Evolutionary conservation across 2,113 vertebrate genomes (phyloP).

Genomic region (Pterocles gutturalis): DNA sequence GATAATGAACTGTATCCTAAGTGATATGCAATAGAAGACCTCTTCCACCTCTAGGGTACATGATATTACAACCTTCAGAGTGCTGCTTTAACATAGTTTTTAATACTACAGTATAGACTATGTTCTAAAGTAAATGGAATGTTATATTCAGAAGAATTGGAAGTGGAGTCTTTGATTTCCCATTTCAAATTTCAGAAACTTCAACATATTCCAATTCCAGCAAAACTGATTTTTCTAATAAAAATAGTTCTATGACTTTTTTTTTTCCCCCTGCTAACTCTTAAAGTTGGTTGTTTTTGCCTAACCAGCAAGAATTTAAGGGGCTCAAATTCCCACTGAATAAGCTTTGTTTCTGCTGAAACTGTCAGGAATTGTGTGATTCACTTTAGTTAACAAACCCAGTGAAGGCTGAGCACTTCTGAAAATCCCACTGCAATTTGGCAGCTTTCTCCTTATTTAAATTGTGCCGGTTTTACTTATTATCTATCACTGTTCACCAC

Average conservation of each 20-base stretch:
- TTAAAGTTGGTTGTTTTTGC: background rate
- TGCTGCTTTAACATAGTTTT: background rate
- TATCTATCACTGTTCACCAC: background rate
- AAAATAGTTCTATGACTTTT: background rate
- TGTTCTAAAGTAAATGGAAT: background rate
- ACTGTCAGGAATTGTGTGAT: background rate
- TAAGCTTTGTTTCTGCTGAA: background rate
- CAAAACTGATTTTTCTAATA: background rate
- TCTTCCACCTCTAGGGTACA: background rate
- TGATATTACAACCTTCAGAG: background rate
- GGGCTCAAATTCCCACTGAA: background rate
- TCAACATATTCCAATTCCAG: background rate
- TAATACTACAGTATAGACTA: background rate
- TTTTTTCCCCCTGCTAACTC: background rate
- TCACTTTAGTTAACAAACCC: background rate
- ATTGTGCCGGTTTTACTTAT: background rate
- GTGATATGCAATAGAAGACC: background rate
- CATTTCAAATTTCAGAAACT: background rate
- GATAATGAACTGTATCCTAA: background rate
- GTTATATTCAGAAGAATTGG: background rate
- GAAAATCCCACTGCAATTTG: background rate
- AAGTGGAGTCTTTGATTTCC: background rate
- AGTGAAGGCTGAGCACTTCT: background rate
- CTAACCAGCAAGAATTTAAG: background rate
- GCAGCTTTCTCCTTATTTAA: background rate